Evolutionary conservation across 1,140 invertebrate species (phyloP).

Genomic region (Frieseomelitta varia): DNA sequence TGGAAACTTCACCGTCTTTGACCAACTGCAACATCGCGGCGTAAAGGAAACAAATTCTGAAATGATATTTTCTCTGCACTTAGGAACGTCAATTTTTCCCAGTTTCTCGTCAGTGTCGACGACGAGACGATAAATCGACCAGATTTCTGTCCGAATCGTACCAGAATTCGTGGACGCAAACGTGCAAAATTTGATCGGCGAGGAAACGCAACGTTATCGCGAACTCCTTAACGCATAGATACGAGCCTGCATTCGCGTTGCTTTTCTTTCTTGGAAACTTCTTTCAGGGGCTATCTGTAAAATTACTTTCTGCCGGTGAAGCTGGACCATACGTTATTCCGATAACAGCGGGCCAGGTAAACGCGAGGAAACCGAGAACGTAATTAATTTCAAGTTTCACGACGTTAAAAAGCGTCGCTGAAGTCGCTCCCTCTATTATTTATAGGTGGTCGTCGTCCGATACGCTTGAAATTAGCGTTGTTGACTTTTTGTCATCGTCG

Average conservation of each 20-base stretch:
- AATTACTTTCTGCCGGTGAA: neutral
- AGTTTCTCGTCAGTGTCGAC: neutral
- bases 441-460: neutral
- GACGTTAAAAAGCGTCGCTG: neutral
- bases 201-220: neutral
- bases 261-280: neutral
- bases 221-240: neutral
- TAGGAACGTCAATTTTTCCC: neutral
- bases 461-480: neutral
- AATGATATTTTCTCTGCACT: neutral
- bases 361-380: too few species aligned
- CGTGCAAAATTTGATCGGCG: neutral
- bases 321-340: neutral
- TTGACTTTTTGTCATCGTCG: neutral
- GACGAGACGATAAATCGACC: too few species aligned
- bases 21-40: neutral
- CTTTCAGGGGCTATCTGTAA: neutral
- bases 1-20: neutral
- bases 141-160: neutral
- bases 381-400: constrained; percentile 4
- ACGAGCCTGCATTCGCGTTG: neutral
- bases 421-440: neutral
- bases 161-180: neutral
- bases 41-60: neutral
- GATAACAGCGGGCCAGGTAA: neutral